Evolutionary conservation across 2,797 vertebrate species (phyloP).

Genomic region (Crocodylus rhombifer): DNA sequence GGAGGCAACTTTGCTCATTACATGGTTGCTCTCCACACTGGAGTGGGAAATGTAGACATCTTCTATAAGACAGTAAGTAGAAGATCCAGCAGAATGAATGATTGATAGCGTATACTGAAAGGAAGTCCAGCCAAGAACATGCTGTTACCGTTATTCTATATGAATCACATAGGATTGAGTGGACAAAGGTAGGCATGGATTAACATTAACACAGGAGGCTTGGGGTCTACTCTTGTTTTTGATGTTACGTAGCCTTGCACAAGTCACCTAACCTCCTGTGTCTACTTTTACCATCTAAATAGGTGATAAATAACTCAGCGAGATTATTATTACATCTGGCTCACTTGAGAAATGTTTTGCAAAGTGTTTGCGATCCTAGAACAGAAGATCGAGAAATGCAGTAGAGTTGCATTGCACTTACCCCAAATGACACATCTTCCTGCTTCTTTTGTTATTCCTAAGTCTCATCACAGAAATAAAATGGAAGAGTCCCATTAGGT

Average conservation of each 20-base stretch:
- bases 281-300: not conserved
- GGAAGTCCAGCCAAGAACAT: not conserved
- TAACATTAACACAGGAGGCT: not conserved
- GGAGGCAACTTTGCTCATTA: too few relatives aligned
- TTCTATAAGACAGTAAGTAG: not conserved
- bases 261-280: not conserved
- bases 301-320: not conserved
- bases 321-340: slow-evolving; percentile 3
- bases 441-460: not conserved
- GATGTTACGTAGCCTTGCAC: not conserved
- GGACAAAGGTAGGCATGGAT: not conserved
- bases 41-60: not conserved
- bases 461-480: not conserved
- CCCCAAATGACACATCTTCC: not conserved
- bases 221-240: slow-evolving; percentile 1
- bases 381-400: slow-evolving; percentile 21
- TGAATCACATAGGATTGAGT: not conserved
- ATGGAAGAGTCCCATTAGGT: not conserved
- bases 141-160: not conserved
- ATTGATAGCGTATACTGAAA: not conserved
- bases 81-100: not conserved
- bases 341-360: not conserved
- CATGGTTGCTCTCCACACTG: not conserved
- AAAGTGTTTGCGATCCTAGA: not conserved
- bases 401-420: not conserved